A percentile compares a stretch with the other conserved stretches of the same genome.
phyloP scores from a whole-genome alignment of 1,140 invertebrate genomes.

The Ylistrum balloti region DNA sequence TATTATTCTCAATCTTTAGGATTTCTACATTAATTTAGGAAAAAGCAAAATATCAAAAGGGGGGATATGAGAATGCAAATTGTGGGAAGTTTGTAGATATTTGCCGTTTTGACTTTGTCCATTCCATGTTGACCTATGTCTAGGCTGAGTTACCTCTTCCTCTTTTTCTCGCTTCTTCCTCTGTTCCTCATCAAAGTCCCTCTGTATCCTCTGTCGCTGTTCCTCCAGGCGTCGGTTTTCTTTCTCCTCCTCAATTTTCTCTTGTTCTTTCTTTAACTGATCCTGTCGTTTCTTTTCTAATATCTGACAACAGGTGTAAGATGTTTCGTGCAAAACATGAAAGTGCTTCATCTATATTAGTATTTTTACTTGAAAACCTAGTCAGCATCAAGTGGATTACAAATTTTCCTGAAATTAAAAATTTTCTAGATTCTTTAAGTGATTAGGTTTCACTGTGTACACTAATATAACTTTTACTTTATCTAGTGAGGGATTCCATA shows the following conservation, averaged over 20 bases:
- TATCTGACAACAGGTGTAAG: conserved; percentile 70
- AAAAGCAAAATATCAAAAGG: no score
- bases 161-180: conserved; percentile 77
- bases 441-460: no score
- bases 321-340: conserved; percentile 14
- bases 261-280: conserved; percentile 70
- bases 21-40: no score
- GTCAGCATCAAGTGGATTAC: not conserved
- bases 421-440: not conserved
- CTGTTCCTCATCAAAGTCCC: conserved; percentile 79
- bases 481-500: conserved; percentile 45
- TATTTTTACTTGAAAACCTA: not conserved
- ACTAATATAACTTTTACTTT: no score
- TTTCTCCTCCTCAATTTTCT: conserved; percentile 77
- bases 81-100: not conserved
- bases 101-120: not conserved
- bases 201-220: conserved; percentile 76
- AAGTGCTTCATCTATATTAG: not conserved
- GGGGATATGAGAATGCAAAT: not conserved
- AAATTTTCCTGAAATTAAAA: not conserved
- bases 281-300: conserved; percentile 78
- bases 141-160: conserved; percentile 74
- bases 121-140: not conserved
- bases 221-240: conserved; percentile 78
- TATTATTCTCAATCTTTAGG: no score